These are phyloP conservation scores for Drosophila flavopinicola DNA, from an alignment of 2,888 invertebrate genomes.

Conservation along the genomic window DNA sequence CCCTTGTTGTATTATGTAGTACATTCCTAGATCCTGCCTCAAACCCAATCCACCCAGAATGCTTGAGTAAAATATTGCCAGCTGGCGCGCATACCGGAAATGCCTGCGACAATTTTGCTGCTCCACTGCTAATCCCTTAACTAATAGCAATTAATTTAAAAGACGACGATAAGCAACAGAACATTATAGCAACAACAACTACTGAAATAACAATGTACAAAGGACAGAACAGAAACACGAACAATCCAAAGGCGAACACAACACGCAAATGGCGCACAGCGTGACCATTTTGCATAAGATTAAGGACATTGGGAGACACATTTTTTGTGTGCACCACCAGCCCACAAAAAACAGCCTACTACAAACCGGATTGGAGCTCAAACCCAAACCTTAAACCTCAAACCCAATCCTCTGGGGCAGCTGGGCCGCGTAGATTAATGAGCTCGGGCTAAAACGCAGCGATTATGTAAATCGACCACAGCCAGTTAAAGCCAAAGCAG, in stretches of 20 bases:
- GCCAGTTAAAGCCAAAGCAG: slow-evolving; percentile 46
- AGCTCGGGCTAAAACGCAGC: slow-evolving; percentile 71
- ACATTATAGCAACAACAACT: slow-evolving; percentile 35
- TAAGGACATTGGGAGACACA: slow-evolving; percentile 75
- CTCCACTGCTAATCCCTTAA: slow-evolving; percentile 79
- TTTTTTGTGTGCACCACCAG: slow-evolving; percentile 35
- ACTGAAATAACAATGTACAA: slow-evolving; percentile 17
- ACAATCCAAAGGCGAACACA: slow-evolving; percentile 42
- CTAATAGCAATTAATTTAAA: slow-evolving; percentile 83
- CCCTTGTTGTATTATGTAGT: too few relatives aligned
- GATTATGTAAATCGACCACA: slow-evolving; percentile 78
- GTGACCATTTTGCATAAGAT: slow-evolving; percentile 78
- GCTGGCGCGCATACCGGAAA: slow-evolving; percentile 76
- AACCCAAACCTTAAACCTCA: slow-evolving; percentile 11
- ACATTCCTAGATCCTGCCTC: background rate
- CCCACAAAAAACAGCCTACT: slow-evolving; percentile 15
- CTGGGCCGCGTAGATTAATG: slow-evolving; percentile 69
- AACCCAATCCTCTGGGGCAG: slow-evolving; percentile 29
- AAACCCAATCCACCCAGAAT: slow-evolving; percentile 19
- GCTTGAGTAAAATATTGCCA: slow-evolving; percentile 73
- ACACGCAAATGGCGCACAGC: slow-evolving; percentile 74
- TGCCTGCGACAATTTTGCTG: slow-evolving; percentile 78
- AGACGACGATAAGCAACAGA: slow-evolving; percentile 77
- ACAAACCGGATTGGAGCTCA: slow-evolving; percentile 15
- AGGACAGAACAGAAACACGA: slow-evolving; percentile 42